Evolutionary conservation across 2,797 vertebrate genomes (phyloP).

Genomic region (Paramormyrops hopkinsi): DNA sequence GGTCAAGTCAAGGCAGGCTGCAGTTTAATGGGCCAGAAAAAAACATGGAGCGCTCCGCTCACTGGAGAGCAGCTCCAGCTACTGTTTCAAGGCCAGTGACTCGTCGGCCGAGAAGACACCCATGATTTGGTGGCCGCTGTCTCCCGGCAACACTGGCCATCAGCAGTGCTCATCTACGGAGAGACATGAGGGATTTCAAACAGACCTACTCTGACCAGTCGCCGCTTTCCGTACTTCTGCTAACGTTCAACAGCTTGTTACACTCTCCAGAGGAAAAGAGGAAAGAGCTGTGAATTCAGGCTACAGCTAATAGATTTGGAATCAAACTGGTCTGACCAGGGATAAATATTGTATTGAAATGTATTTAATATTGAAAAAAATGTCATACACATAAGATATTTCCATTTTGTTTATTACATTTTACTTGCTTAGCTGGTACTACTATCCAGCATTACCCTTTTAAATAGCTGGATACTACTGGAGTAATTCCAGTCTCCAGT

Average conservation of each 20-base stretch:
- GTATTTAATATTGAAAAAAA: not conserved
- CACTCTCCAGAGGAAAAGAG: not conserved
- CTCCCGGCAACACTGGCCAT: not conserved
- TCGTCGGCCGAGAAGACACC: slow-evolving; percentile 45
- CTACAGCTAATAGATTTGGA: not conserved
- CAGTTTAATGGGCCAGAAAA: slow-evolving; percentile 45
- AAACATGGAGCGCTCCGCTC: slow-evolving; percentile 31
- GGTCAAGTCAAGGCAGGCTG: slow-evolving; percentile 35
- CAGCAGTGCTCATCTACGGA: slow-evolving; percentile 40
- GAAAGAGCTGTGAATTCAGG: not conserved
- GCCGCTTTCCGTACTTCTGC: not conserved
- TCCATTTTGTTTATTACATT: not conserved
- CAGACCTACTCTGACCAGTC: not conserved
- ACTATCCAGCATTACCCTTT: not conserved
- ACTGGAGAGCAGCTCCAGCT: slow-evolving; percentile 29
- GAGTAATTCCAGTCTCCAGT: not conserved
- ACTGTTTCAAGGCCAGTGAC: slow-evolving; percentile 37
- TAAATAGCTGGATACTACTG: not conserved
- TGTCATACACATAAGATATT: not conserved
- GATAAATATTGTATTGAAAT: not conserved
- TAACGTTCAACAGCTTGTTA: not conserved
- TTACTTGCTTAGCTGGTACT: not conserved
- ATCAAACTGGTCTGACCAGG: not conserved
- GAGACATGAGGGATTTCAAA: not conserved
- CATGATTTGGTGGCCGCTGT: slow-evolving; percentile 42